A percentile compares a stretch with the other conserved stretches of the same genome.
These are phyloP conservation scores for Pterois miles DNA, from an alignment of 2,797 vertebrate genomes.

Conservation along the genomic window DNA sequence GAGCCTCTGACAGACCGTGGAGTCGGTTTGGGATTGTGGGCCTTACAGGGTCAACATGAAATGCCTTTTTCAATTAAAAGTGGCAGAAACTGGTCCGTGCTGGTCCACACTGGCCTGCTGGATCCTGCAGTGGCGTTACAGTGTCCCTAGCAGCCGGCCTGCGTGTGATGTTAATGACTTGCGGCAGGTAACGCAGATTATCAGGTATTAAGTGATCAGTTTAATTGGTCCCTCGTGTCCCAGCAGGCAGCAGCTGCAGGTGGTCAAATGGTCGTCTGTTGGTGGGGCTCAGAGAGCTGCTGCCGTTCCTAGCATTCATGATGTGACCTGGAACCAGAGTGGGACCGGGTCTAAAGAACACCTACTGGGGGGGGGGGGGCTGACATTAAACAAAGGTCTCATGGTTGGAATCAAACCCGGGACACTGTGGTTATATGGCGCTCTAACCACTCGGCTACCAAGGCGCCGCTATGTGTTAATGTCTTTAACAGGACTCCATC, in stretches of 20 bases:
- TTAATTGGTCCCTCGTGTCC: conserved; percentile 70
- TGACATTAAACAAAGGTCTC: too few species aligned
- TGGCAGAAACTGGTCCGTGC: neutral
- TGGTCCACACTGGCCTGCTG: neutral
- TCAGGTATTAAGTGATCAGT: conserved; percentile 82
- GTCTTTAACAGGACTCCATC: too few species aligned
- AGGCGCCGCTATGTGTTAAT: too few species aligned
- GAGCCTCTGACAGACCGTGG: too few species aligned
- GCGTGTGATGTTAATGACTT: conserved; percentile 46
- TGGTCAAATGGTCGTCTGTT: conserved; percentile 7
- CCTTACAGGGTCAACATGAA: neutral
- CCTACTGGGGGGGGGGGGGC: too few species aligned
- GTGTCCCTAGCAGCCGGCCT: neutral
- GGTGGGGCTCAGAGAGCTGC: neutral
- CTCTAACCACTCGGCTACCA: too few species aligned
- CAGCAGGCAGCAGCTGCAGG: neutral
- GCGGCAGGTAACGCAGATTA: conserved; percentile 75
- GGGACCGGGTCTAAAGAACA: too few species aligned
- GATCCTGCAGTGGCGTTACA: neutral
- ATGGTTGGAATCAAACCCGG: too few species aligned
- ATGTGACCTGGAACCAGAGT: too few species aligned
- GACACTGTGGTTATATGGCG: too few species aligned
- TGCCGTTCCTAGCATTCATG: neutral
- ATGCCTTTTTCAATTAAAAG: too few species aligned
- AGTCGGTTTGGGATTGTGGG: too few species aligned